Evolutionary conservation across 2,113 vertebrate genomes (phyloP).

Genomic region (Xiphophorus hellerii): DNA sequence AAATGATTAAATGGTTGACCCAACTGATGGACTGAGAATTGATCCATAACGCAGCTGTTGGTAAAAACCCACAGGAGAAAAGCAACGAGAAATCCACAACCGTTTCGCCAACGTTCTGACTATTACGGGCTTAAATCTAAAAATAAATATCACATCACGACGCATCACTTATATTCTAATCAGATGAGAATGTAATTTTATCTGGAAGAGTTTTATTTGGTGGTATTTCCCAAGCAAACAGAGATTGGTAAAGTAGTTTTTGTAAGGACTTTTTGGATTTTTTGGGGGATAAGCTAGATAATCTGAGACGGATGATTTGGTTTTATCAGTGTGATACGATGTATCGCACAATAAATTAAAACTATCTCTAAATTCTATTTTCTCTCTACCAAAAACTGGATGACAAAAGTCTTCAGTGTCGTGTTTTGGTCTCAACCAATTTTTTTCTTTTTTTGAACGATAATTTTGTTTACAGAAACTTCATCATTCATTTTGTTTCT

Average conservation of each 20-base stretch:
- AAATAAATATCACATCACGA: not conserved
- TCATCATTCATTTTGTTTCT: too few relatives aligned
- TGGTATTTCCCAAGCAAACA: not conserved
- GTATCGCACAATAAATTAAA: too few relatives aligned
- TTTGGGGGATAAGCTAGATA: not conserved
- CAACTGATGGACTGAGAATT: slow-evolving; percentile 48
- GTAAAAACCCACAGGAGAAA: not conserved
- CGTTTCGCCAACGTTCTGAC: not conserved
- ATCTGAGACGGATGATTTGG: not conserved
- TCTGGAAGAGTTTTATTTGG: not conserved
- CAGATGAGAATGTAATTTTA: not conserved
- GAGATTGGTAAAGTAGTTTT: not conserved
- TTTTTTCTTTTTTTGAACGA: too few relatives aligned
- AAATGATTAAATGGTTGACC: slow-evolving; percentile 54
- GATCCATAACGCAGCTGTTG: slow-evolving; percentile 41
- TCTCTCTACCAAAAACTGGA: too few relatives aligned
- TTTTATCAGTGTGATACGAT: too few relatives aligned
- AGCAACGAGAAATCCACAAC: not conserved
- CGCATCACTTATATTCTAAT: not conserved
- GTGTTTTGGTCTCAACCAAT: too few relatives aligned
- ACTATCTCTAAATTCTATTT: too few relatives aligned
- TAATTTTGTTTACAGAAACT: too few relatives aligned
- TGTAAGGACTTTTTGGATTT: too few relatives aligned
- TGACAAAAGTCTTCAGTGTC: too few relatives aligned
- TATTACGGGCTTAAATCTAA: not conserved